Base-by-base conservation (phyloP, 1,140 invertebrate genomes). In the Tetraneura akinire region DNA sequence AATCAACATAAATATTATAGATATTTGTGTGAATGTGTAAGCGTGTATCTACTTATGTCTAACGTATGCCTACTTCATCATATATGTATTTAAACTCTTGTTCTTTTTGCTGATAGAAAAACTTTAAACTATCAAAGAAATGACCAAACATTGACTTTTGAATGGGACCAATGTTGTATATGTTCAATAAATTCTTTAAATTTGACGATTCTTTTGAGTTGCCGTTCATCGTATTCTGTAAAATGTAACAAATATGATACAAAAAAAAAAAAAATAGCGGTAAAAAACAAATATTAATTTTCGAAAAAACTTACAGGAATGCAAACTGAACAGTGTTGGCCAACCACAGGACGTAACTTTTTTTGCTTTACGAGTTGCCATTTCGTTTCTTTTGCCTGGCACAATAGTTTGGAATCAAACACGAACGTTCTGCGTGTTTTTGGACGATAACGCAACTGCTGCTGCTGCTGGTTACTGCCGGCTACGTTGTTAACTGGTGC, bases 81-180 rank as follows among this genome's bases (percentile, higher is more conserved):
- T 45, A 78, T 42, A 78, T 23, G 16, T 78, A 78, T 60, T 62
- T 57, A 11, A 47, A 78, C 21, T 78, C 37, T 57, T 78, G 74
- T 16, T 10, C 26, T 42, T 78, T 78, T 8, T 45, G 37, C 18
- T 13, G 18, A 6, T 78, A 78, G 21, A 78, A 78, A 78, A 78
- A 78, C 18, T 78, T 78, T 16, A 78, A 18, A 60, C 26, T 16
- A 21, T 78, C 74, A 2, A 45, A 4, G 0, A 42, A 45, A 47
- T n/a, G 3, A 8, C 74, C 74, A 3, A 78, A 60, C 29, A 60
- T 57, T 0, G 74, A 78, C 26, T 78, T 78, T 14, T 62, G 11
- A n/a, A 49, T 9, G 11, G 14, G 0, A 0, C 55, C 9, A 4
- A 78, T 60, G 47, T 45, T 78, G 3, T 78, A 62, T 23, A 78